Evolutionary conservation across 2,113 vertebrate species (phyloP).

Genomic region (Tachuris rubrigastra): DNA sequence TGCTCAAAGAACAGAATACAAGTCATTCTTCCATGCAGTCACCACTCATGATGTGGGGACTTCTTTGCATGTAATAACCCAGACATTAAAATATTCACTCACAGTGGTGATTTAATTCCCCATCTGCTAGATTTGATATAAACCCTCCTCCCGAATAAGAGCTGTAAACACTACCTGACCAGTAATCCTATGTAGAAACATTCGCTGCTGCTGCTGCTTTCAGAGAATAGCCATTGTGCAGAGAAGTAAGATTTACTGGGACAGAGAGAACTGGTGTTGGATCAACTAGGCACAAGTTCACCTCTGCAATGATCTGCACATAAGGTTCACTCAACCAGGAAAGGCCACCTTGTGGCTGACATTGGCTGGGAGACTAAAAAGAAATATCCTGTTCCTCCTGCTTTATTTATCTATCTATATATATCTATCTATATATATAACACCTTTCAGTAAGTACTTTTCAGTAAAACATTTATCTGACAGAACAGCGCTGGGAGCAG

Average conservation of each 20-base stretch:
- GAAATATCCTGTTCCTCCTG: neutral
- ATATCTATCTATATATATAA: neutral
- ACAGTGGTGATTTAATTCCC: neutral
- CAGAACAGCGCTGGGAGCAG: neutral
- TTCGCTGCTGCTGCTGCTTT: neutral
- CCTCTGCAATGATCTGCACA: fast-evolving
- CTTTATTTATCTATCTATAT: neutral
- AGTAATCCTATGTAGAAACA: neutral
- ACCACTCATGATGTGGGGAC: fast-evolving
- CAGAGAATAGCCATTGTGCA: neutral
- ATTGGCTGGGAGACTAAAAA: neutral
- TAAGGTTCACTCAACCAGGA: neutral
- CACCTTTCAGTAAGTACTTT: neutral
- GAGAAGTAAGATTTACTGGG: neutral
- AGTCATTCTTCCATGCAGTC: neutral
- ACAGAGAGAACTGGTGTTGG: neutral
- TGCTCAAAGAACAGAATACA: neutral
- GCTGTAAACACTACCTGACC: neutral
- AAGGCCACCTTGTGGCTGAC: neutral
- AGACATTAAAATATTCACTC: neutral
- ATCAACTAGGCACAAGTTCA: neutral
- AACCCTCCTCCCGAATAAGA: neutral
- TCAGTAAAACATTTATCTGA: too few species aligned
- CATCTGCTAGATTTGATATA: neutral
- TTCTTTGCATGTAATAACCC: neutral